A percentile compares a stretch with the other conserved stretches of the same genome.
These are phyloP conservation scores for Dolichallabes microphthalmus DNA, from an alignment of 2,113 vertebrate genomes.

Conservation along the genomic window DNA sequence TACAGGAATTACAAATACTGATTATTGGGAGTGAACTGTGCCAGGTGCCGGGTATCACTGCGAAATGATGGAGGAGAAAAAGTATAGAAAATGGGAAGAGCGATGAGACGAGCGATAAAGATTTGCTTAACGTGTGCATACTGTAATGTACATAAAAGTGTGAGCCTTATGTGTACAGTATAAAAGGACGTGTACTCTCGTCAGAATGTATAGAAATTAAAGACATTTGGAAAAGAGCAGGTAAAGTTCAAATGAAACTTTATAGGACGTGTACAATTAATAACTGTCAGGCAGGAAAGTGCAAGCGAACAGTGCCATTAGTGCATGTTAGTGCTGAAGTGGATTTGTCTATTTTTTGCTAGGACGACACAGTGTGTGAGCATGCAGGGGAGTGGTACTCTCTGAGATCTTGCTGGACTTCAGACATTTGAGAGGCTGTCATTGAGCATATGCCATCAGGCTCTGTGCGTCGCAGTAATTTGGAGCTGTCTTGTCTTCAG, in stretches of 20 bases:
- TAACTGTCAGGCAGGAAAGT: background rate
- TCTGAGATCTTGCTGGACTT: constrained; percentile 5
- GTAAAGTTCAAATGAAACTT: constrained; percentile 9
- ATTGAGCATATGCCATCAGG: constrained; percentile 38
- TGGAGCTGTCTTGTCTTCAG: constrained; percentile 32
- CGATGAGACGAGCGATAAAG: background rate
- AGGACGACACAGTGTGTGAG: background rate
- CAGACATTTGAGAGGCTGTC: constrained; percentile 32
- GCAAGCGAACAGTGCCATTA: constrained; percentile 6
- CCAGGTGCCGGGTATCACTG: constrained; percentile 37
- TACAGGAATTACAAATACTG: constrained; percentile 35
- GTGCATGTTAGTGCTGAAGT: background rate
- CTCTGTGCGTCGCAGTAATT: constrained; percentile 36
- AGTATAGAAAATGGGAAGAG: background rate
- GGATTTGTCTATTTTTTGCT: background rate
- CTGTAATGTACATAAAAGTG: constrained; percentile 16
- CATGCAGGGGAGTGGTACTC: background rate
- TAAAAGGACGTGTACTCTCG: background rate
- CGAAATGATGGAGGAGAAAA: background rate
- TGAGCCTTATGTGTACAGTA: background rate
- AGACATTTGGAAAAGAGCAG: background rate
- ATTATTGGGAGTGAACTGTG: constrained; percentile 36
- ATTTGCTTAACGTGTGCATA: background rate
- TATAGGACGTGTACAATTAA: background rate
- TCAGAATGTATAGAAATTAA: background rate